Conservation (phyloP, 2,797 vertebrate species). For the Sandelia bainsii region DNA sequence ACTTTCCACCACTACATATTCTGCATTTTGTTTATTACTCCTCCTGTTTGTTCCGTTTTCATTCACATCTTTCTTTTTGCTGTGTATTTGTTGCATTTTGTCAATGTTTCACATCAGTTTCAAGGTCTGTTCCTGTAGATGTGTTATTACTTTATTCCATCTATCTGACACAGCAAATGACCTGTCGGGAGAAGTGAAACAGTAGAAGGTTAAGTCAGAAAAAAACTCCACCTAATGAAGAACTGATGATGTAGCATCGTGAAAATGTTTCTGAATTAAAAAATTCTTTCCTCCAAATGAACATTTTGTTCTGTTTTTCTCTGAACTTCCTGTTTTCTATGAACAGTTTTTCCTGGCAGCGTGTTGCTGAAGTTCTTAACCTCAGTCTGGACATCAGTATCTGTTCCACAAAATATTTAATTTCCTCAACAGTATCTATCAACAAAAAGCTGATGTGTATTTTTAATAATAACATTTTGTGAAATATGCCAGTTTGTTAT, state of each 20-base stretch:
- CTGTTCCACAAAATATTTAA: constrained; percentile 64
- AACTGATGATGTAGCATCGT: constrained; percentile 54
- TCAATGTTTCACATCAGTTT: neutral
- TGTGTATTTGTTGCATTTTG: neutral
- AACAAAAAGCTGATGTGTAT: neutral
- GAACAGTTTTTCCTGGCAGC: constrained; percentile 10
- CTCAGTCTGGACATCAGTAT: constrained; percentile 26
- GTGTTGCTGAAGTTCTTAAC: neutral
- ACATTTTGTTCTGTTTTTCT: constrained; percentile 60
- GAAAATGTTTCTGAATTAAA: neutral
- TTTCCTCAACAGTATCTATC: constrained; percentile 1
- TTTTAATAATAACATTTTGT: constrained; percentile 16
- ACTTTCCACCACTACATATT: too few species aligned
- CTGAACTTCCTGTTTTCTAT: constrained; percentile 47
- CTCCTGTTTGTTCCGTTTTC: too few species aligned
- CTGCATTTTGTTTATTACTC: too few species aligned
- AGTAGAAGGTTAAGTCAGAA: neutral
- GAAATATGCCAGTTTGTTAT: constrained; percentile 14
- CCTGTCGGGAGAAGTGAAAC: constrained; percentile 55
- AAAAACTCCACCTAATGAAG: constrained; percentile 5
- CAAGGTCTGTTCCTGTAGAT: neutral
- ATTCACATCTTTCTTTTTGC: too few species aligned
- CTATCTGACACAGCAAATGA: neutral
- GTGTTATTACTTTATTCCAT: neutral
- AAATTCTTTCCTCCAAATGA: neutral